A percentile compares a stretch with the other conserved stretches of the same genome.
Evolutionary conservation across 2,113 vertebrate genomes (phyloP).

Genomic region (Pterocles burchelli): DNA sequence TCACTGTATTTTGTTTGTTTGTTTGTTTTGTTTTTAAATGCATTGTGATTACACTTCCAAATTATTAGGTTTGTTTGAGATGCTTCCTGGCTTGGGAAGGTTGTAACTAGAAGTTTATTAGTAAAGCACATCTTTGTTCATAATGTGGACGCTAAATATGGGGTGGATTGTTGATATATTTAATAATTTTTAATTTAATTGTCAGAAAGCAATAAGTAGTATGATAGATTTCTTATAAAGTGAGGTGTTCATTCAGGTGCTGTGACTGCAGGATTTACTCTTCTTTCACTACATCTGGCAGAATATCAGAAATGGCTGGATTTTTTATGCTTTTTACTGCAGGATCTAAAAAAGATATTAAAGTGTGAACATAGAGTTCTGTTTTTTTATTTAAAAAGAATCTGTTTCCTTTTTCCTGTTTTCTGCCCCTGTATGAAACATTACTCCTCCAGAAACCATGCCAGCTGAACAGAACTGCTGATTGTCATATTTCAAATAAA

Average conservation of each 20-base stretch:
- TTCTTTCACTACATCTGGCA: not conserved
- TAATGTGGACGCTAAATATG: not conserved
- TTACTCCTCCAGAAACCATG: not conserved
- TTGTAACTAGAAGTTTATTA: not conserved
- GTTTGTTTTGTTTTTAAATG: not conserved
- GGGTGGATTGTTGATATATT: not conserved
- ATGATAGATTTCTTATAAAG: not conserved
- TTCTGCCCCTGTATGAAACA: not conserved
- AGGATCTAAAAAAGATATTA: not conserved
- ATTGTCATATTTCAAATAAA: constrained; percentile 20
- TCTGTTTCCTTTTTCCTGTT: not conserved
- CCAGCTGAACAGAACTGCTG: not conserved
- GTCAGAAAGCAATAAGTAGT: not conserved
- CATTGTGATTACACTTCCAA: not conserved
- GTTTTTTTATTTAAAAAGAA: not conserved
- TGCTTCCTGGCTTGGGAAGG: not conserved
- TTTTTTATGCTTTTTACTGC: not conserved
- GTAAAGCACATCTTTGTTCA: not conserved
- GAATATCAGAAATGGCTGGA: not conserved
- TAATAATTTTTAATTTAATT: constrained; percentile 5
- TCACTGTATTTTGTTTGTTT: not conserved
- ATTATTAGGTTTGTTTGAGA: not conserved
- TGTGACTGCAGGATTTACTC: constrained; percentile 29
- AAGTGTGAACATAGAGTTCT: not conserved
- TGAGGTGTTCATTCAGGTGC: not conserved